A percentile compares a stretch with the other conserved stretches of the same genome.
phyloP scores from a whole-genome alignment of 1,140 invertebrate species.

The Drosophila rhopaloa region DNA sequence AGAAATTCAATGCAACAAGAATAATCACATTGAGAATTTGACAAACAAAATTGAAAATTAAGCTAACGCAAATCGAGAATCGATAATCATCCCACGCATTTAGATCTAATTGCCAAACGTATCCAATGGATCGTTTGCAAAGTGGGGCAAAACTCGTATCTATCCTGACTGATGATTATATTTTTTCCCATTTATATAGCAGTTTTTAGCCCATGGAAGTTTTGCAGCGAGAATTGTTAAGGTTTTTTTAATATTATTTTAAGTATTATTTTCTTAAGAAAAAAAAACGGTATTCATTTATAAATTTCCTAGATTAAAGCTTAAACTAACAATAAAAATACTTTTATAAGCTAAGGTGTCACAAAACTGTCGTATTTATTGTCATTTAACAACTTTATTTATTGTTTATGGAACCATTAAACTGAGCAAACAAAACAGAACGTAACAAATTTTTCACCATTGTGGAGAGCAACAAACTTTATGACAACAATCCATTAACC shows the following conservation, averaged over 20 bases:
- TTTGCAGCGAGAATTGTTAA: neutral
- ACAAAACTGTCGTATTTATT: neutral
- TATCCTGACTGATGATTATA: neutral
- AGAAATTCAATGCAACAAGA: slow-evolving; percentile 84
- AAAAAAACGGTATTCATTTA: no score
- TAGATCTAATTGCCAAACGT: neutral
- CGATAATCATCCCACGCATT: neutral
- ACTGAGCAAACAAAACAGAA: neutral
- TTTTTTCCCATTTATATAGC: neutral
- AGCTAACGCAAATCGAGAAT: slow-evolving; percentile 10
- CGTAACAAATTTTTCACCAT: neutral
- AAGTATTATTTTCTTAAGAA: no score
- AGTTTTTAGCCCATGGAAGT: neutral
- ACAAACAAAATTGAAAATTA: slow-evolving; percentile 6
- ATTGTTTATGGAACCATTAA: neutral
- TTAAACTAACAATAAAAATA: no score
- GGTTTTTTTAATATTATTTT: neutral
- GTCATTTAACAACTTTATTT: neutral
- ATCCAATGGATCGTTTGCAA: neutral
- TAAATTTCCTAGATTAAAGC: no score
- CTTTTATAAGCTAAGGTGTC: neutral
- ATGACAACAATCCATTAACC: neutral
- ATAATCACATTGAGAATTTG: slow-evolving; percentile 75
- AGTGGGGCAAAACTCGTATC: slow-evolving; percentile 2
- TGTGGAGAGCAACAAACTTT: neutral